Evolutionary conservation across 2,888 invertebrate genomes (phyloP), one percentile per base, ranked within the genome.

Genomic region (Azorinus chamasolen): DNA sequence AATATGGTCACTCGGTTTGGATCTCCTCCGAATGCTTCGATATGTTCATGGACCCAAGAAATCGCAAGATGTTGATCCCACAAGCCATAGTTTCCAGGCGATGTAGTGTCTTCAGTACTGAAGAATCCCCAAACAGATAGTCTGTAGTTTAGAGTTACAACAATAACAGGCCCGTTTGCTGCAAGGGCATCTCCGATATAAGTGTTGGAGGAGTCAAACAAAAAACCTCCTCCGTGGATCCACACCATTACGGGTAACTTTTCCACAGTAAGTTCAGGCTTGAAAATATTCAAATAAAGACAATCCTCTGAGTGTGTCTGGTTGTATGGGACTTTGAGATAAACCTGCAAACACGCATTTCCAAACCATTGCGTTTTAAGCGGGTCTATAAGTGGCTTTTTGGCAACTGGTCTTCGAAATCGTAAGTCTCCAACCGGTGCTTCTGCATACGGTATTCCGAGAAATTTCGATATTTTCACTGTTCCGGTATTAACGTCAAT

Each of bases 61-160:
- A 87, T 51, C 18, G 85, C 87, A 27, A 66, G 24, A 16, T 74
- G 59, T 59, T 85, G 85, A 58, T 87, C 87, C 68, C 79, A 83
- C 14, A 87, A 55, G 0, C 86, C 87, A 63, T 65, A 80, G 68
- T 87, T 87, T 14, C 87, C 87, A 6, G 68, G 78, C 10, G 78
- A 51, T 12, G 62, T 50, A 1, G 57, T n/a, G 37, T 76, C 65
- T 22, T 25, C 63, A 14, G 79, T 70, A 22, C 78, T 70, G 48
- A 88, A 57, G 66, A 87, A 88, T 14, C 85, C 85, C 22, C 83
- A 58, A 0, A 66, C 55, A 8, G 72, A 77, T 5, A 85, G 54
- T 18, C 85, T 61, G 48, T 83, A 84, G 58, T 85, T 82, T 6
- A 85, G 73, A 32, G 80, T 83, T 2, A 83, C 77, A 5, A 76